Evolutionary conservation across 2,113 vertebrate species (phyloP), one percentile per base, ranked within the genome.

Genomic region (Parus major): DNA sequence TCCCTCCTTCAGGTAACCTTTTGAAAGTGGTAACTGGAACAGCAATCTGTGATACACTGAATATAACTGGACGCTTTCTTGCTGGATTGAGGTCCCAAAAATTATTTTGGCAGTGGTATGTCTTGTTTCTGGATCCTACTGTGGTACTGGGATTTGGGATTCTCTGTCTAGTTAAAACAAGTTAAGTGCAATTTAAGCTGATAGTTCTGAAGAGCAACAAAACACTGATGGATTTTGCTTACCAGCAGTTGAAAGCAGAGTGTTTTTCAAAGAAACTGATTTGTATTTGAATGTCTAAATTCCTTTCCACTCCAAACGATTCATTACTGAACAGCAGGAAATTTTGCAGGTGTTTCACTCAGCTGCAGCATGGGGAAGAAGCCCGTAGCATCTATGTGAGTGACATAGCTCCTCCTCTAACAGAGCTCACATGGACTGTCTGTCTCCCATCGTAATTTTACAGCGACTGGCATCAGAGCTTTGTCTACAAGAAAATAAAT

Each of bases 381-480:
- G 3, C 24, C 35, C 1, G 0, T 10, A 55, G 23, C 0, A 1
- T 31, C 12, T 53, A 1, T 18, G 13, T 28, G 72, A 83, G 22
- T 42, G 35, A 60, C 1, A 1, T 5, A 44, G 20, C 15, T 81
- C 65, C 15, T 81, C 65, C 31, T 60, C 29, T 52, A 60, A 57
- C 7, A 64, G 12, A 64, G 12, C n/a, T 49, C 1, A 3, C 15
- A 31, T 39, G 39, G 39, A 27, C 20, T n/a, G 15, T 5, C 52
- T 86, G 23, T 42, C 20, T 85, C 18, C 27, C 8, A 24, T 10
- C 29, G 12, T 4, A 17, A 46, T 87, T 71, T 47, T 63, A 35
- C 35, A 90, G 29, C 39, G 66, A 66, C 15, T 3, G 5, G 23
- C 9, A 20, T 31, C 25, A 70, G 25, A 78, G 18, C 9, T 87